These are phyloP conservation scores for Coecobrya sp. DNA, from an alignment of 2,888 invertebrate genomes.

Conservation along the genomic window DNA sequence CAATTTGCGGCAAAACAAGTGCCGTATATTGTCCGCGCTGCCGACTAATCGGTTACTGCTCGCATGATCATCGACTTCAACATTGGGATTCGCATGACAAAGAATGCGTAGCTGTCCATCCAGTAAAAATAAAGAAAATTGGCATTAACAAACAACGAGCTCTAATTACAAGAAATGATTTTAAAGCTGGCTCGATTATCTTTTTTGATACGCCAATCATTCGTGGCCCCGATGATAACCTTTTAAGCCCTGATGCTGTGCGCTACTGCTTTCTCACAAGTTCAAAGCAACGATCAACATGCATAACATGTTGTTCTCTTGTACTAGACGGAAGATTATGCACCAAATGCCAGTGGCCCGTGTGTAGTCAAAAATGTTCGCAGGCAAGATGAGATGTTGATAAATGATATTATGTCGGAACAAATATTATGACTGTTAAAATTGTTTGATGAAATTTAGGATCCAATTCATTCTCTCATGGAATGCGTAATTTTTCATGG, in stretches of 20 bases:
- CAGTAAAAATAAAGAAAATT: slow-evolving; percentile 69
- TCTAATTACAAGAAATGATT: slow-evolving; percentile 61
- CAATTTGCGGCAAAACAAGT: slow-evolving; percentile 68
- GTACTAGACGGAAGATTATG: slow-evolving; percentile 75
- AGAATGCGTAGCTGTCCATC: slow-evolving; percentile 74
- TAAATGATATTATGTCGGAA: too few relatives aligned
- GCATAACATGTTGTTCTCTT: slow-evolving; percentile 72
- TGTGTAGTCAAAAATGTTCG: slow-evolving; percentile 73
- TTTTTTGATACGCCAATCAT: slow-evolving; percentile 75
- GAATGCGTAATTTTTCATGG: slow-evolving; percentile 78
- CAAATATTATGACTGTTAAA: too few relatives aligned
- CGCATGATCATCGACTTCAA: slow-evolving; percentile 73
- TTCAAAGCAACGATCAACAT: slow-evolving; percentile 75
- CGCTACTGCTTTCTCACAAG: slow-evolving; percentile 78
- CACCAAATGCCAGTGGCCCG: slow-evolving; percentile 72
- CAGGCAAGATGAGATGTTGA: too few relatives aligned
- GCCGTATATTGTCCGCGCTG: slow-evolving; percentile 78
- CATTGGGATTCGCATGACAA: slow-evolving; percentile 77
- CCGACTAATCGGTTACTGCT: slow-evolving; percentile 73
- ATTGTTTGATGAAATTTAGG: slow-evolving; percentile 23
- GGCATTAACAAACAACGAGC: slow-evolving; percentile 48
- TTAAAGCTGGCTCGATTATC: slow-evolving; percentile 72
- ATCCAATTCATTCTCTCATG: slow-evolving; percentile 67
- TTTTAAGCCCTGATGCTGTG: slow-evolving; percentile 75
- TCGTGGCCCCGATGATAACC: slow-evolving; percentile 77